Evolutionary conservation across 2,113 vertebrate species (phyloP).

Genomic region (Pungitius pungitius): DNA sequence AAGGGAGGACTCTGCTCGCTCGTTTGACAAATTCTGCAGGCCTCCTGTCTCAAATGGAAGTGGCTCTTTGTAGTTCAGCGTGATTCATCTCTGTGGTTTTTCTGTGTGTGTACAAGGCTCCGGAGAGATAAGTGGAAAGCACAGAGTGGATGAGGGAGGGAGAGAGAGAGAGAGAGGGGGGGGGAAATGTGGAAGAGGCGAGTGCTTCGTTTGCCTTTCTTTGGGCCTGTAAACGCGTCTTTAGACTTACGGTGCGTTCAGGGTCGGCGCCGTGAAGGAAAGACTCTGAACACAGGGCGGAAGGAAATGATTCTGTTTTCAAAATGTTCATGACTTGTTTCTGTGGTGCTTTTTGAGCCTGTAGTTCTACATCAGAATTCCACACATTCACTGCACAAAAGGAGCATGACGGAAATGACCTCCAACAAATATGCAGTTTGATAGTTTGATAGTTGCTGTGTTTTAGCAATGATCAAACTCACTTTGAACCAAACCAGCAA

Average conservation of each 20-base stretch:
- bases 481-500: neutral
- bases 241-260: conserved; percentile 12
- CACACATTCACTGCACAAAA: neutral
- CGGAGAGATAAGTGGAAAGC: conserved; percentile 47
- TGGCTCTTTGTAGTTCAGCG: conserved; percentile 12
- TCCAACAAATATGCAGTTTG: neutral
- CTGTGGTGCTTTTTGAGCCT: neutral
- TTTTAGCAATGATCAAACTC: no score
- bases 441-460: neutral
- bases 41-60: conserved; percentile 29
- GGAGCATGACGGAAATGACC: neutral
- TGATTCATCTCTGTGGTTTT: conserved; percentile 51
- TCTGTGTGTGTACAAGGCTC: conserved; percentile 40
- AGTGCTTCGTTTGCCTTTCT: neutral
- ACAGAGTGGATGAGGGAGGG: conserved; percentile 39
- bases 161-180: neutral
- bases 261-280: neutral
- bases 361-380: neutral
- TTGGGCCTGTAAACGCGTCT: neutral
- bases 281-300: neutral
- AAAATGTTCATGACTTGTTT: neutral
- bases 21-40: conserved; percentile 27
- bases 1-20: conserved; percentile 21
- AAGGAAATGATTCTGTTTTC: neutral
- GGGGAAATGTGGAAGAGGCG: conserved; percentile 31